Evolutionary conservation across 2,797 vertebrate species (phyloP).

Genomic region (Pogonophryne albipinna): DNA sequence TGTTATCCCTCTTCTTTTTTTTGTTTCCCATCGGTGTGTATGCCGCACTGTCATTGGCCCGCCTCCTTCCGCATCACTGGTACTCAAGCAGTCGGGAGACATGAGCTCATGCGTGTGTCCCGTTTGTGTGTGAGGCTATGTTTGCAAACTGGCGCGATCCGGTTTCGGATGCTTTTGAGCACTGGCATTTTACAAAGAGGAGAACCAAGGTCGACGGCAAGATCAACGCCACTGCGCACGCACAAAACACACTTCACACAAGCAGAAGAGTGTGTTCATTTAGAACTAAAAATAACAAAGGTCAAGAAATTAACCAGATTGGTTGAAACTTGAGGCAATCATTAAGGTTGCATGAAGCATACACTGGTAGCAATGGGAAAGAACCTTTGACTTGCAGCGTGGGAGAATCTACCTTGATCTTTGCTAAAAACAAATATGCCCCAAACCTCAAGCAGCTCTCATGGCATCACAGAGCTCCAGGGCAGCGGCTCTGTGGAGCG

Average conservation of each 20-base stretch:
- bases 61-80: constrained; percentile 49
- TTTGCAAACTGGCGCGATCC: constrained; percentile 66
- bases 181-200: constrained; percentile 40
- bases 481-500: constrained; percentile 44
- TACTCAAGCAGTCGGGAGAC: constrained; percentile 37
- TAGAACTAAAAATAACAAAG: neutral
- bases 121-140: neutral
- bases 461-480: constrained; percentile 31
- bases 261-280: constrained; percentile 4
- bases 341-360: neutral
- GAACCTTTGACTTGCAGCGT: neutral
- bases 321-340: neutral
- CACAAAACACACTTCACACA: neutral
- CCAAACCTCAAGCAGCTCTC: constrained; percentile 43
- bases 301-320: neutral
- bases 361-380: constrained; percentile 15
- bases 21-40: neutral
- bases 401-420: constrained; percentile 14
- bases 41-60: constrained; percentile 25
- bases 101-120: constrained; percentile 14
- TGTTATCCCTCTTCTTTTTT: neutral
- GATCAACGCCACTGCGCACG: constrained; percentile 9
- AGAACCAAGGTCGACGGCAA: constrained; percentile 35
- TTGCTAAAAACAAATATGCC: constrained; percentile 44
- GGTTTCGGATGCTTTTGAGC: constrained; percentile 58